These are phyloP conservation scores for Drosophila affinis DNA, from an alignment of 2,888 invertebrate species.

Conservation along the genomic window DNA sequence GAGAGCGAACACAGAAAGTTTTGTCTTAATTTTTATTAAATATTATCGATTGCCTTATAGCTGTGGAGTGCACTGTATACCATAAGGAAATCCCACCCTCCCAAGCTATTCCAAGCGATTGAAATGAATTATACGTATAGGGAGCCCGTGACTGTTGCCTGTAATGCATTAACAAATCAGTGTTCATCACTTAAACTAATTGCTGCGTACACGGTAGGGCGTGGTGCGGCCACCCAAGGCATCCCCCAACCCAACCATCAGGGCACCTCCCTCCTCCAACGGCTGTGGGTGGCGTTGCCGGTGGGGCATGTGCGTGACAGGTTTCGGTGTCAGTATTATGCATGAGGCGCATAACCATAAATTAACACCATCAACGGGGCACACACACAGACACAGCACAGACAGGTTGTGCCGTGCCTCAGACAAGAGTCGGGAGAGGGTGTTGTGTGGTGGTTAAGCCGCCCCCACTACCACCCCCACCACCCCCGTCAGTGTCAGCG, in stretches of 20 bases:
- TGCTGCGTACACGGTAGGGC: slow-evolving; percentile 27
- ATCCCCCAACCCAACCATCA: slow-evolving; percentile 1
- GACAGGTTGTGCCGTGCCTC: not conserved
- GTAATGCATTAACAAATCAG: slow-evolving; percentile 64
- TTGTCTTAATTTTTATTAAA: no score
- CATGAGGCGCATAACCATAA: slow-evolving; percentile 63
- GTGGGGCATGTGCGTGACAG: slow-evolving; percentile 64
- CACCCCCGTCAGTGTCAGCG: slow-evolving; percentile 28
- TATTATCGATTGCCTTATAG: not conserved
- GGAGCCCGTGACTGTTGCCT: slow-evolving; percentile 38
- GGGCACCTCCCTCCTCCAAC: not conserved
- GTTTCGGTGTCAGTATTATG: slow-evolving; percentile 60
- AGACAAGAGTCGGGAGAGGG: not conserved
- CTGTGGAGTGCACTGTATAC: not conserved
- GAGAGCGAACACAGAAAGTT: not conserved
- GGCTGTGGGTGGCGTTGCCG: slow-evolving; percentile 13
- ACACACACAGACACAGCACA: slow-evolving; percentile 9
- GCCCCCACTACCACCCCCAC: not conserved
- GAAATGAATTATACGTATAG: slow-evolving; percentile 30
- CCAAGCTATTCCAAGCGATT: slow-evolving; percentile 2
- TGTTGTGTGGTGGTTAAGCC: not conserved
- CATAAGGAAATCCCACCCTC: not conserved
- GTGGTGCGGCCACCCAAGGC: not conserved
- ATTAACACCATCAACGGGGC: slow-evolving; percentile 57
- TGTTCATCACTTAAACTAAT: slow-evolving; percentile 67